These are phyloP conservation scores for Platycnemis pennipes DNA, from an alignment of 2,888 invertebrate species.

Conservation along the genomic window DNA sequence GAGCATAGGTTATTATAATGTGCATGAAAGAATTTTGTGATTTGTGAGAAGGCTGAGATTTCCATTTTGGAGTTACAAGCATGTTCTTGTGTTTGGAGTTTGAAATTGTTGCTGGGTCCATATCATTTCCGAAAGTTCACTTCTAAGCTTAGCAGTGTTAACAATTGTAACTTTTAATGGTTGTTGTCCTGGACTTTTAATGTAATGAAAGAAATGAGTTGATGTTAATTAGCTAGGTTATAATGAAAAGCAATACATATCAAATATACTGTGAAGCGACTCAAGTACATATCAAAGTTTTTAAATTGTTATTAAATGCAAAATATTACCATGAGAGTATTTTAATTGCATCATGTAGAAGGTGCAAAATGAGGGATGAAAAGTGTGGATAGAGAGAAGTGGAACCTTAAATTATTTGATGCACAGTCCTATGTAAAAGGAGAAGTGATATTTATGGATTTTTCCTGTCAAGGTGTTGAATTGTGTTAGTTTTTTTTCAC, in stretches of 20 bases:
- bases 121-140: not conserved
- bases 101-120: not conserved
- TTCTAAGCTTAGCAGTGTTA: conserved; percentile 53
- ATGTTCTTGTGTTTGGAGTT: not conserved
- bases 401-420: not conserved
- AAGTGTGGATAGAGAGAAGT: conserved; percentile 47
- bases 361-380: not conserved
- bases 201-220: conserved; percentile 59
- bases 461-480: not conserved
- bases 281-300: conserved; percentile 34
- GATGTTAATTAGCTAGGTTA: conserved; percentile 54
- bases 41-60: conserved; percentile 3
- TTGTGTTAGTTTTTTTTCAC: not conserved
- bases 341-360: conserved; percentile 45
- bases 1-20: not conserved
- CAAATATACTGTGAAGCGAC: conserved; percentile 10
- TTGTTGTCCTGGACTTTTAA: conserved; percentile 60
- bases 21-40: not conserved
- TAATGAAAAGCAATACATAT: conserved; percentile 59
- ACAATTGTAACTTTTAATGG: conserved; percentile 60
- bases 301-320: conserved; percentile 46
- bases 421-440: not conserved
- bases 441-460: not conserved
- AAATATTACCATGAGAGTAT: conserved; percentile 15
- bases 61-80: not conserved